Evolutionary conservation across 2,888 invertebrate genomes (phyloP), one percentile per base, ranked within the genome.

Genomic region (Panopea generosa): DNA sequence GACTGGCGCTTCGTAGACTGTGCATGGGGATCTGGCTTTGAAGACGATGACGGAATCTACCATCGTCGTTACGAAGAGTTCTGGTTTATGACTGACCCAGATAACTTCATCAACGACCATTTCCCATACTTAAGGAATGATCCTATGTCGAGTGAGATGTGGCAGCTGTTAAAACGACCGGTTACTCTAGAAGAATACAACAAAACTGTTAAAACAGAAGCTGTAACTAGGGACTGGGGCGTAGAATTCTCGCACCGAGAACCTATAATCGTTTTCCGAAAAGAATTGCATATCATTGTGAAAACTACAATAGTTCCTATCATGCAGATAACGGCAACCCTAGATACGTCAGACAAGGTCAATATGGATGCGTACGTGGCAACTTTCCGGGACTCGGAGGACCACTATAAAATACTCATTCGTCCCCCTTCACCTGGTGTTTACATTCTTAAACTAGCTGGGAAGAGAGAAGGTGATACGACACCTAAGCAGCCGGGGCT

Each of bases 1-100:
- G 74, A 81, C 49, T 84, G 84, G 84, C 60, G 81, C 38, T 84
- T 84, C 20, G 79, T 84, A 2, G 84, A 84, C 65, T 83, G 82
- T 33, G 77, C 82, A 1, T 84, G 84, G 84, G 84, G 84, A 29
- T 45, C 81, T 0, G 83, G 84, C 2, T 71, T 81, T 52, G 68
- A 81, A 45, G 77, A 80, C 62, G 77, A 79, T 7, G 73, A 75
- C 2, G 69, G 69, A 0, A 59, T 70, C 40, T 82, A 68, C 43
- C 69, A 77, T 26, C 53, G 52, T 33, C 45, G 67, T 6, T 81
- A 80, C 33, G 77, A 78, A 27, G 83, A 83, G 45, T 81, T 77
- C 61, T 81, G 82, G 80, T 84, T 84, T 47, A 71, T 84, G 75
- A 81, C 81, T 29, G 82, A 84, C 56, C 84, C 84, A 6, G 81